Evolutionary conservation across 1,140 invertebrate species (phyloP).

Genomic region (Gonioctena quinquepunctata): DNA sequence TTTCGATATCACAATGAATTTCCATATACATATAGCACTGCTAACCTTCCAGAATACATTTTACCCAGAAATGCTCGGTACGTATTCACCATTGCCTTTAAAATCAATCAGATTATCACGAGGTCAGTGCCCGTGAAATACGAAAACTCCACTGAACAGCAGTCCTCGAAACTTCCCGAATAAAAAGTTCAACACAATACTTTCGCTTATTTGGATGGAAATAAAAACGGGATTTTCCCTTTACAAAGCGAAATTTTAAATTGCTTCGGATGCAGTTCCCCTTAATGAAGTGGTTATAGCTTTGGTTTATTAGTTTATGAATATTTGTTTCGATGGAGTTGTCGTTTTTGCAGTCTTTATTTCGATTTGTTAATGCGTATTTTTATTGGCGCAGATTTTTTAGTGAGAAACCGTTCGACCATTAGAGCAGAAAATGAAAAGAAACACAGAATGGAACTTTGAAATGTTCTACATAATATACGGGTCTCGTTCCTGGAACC

Average conservation of each 20-base stretch:
- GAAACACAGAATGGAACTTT: no score
- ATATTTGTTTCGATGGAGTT: not conserved
- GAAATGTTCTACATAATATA: no score
- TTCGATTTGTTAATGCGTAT: not conserved
- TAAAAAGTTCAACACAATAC: constrained; percentile 2
- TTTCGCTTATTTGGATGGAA: constrained; percentile 5
- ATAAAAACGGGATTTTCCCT: not conserved
- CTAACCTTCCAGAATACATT: no score
- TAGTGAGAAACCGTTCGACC: no score
- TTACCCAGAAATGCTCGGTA: not conserved
- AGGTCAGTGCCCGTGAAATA: not conserved
- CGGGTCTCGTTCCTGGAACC: no score
- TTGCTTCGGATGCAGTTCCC: not conserved
- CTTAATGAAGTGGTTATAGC: not conserved
- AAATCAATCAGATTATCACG: not conserved
- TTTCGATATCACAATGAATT: no score
- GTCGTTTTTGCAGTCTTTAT: not conserved
- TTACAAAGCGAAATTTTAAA: not conserved
- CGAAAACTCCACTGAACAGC: not conserved
- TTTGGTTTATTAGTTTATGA: not conserved
- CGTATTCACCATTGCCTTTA: not conserved
- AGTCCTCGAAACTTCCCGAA: not conserved
- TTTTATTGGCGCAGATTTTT: no score
- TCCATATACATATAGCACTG: no score
- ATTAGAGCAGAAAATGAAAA: no score